Evolutionary conservation across 2,888 invertebrate genomes (phyloP), one percentile per base, ranked within the genome.

Genomic region (Nomada goodeniana): DNA sequence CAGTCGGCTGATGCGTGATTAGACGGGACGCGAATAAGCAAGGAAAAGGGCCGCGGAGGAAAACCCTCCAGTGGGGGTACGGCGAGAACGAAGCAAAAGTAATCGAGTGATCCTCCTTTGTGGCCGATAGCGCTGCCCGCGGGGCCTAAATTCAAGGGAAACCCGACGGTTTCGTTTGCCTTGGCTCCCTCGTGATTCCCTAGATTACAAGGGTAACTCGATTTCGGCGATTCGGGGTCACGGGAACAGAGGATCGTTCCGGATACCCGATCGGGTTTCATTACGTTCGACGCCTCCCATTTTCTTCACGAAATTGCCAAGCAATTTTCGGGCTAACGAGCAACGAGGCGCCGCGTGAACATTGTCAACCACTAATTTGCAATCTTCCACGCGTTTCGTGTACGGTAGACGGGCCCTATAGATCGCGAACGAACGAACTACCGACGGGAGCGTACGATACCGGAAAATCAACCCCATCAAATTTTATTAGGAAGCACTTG

Each of bases 201-300:
- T 44, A 53, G 57, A 80, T 72, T 74, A 80, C 55, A 73, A 29
- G 67, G 29, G 68, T 78, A 86, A 86, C 78, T 86, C 72, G 76
- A 86, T 86, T 84, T 76, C 67, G 68, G 52, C 76, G 78, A 80
- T 86, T 84, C 80, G 84, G 29, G 76, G 77, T 80, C 78, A 74
- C 77, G 55, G 29, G 77, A 52, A 53, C 69, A 42, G 53, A 47
- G 68, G 53, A 63, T 73, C 76, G 76, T 73, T 72, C 42, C 59
- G 10, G 65, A 68, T 68, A 55, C 57, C 11, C 79, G 76, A 80
- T 81, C 65, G 76, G 70, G 23, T 65, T 57, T 20, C 64, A 59
- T n/a, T 23, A 4, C 23, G 44, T 47, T 53, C 63, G 18, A 47
- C 61, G 61, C 42, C 64, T 67, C 55, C 57, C 50, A 65, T 29